phyloP scores from a whole-genome alignment of 1,140 invertebrate species.

The Caenorhabditis remanei region DNA sequence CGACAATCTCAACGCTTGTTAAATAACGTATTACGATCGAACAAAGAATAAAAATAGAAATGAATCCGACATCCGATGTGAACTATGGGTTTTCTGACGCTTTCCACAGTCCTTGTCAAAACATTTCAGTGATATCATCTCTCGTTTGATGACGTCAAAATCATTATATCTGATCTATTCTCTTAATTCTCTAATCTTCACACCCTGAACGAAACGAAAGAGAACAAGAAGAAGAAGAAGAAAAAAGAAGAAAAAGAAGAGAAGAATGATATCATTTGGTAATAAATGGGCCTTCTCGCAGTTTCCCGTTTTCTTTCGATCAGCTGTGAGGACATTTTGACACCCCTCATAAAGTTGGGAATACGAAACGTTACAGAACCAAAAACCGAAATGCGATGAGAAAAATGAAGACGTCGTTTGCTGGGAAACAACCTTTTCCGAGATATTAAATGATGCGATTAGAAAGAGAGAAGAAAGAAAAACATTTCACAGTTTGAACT shows the following conservation, averaged over 20 bases:
- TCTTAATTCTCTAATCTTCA: slow-evolving; percentile 28
- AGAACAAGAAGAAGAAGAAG: background rate
- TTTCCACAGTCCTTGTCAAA: background rate
- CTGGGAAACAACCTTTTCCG: background rate
- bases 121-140: slow-evolving; percentile 21
- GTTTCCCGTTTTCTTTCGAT: background rate
- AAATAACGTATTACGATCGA: background rate
- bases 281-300: background rate
- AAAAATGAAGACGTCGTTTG: no score
- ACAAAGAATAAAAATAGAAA: background rate
- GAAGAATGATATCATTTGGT: slow-evolving; percentile 14
- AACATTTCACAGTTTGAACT: slow-evolving; percentile 28
- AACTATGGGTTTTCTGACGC: background rate
- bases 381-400: background rate
- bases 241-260: no score
- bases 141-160: slow-evolving; percentile 18
- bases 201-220: background rate
- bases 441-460: background rate
- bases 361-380: slow-evolving; percentile 1
- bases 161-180: background rate
- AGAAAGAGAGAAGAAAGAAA: background rate
- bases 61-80: background rate
- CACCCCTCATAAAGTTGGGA: background rate
- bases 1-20: no score
- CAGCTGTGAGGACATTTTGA: slow-evolving; percentile 54